Conservation (phyloP, 92 coral and sea anemone genomes). For the Phenganax stokvisi region DNA sequence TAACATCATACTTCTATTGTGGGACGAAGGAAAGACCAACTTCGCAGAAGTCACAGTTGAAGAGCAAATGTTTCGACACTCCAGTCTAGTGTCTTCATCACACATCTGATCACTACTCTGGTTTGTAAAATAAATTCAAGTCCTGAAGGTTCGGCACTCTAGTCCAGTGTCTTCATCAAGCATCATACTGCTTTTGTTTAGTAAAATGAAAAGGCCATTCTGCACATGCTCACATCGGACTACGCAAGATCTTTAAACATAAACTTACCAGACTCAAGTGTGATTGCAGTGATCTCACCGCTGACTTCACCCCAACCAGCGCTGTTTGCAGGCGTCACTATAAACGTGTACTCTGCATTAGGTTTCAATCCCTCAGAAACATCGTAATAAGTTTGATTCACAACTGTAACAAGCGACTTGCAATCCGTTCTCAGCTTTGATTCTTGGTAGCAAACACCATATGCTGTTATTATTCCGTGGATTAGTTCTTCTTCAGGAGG, state of each 20-base stretch:
- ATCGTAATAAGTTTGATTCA: not conserved
- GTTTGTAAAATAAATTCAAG: no score
- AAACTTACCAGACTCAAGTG: not conserved
- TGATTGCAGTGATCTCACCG: not conserved
- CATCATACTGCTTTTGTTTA: no score
- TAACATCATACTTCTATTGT: not conserved
- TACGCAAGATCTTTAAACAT: not conserved
- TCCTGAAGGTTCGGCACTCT: no score
- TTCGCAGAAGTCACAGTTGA: no score
- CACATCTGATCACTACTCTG: no score
- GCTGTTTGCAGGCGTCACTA: constrained; percentile 6
- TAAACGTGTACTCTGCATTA: not conserved
- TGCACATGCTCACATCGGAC: no score
- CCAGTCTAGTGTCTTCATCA: no score
- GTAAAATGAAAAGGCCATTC: no score
- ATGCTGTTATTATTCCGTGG: not conserved
- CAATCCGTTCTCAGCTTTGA: constrained; percentile 6
- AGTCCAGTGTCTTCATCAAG: no score
- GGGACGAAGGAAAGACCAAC: not conserved
- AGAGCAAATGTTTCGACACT: no score
- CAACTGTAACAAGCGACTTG: not conserved
- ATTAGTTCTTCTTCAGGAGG: not conserved
- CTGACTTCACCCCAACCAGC: not conserved
- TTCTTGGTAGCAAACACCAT: constrained; percentile 8
- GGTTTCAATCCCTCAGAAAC: constrained; percentile 6